phyloP scores from a whole-genome alignment of 2,888 invertebrate genomes.

The Doris montereyensis region DNA sequence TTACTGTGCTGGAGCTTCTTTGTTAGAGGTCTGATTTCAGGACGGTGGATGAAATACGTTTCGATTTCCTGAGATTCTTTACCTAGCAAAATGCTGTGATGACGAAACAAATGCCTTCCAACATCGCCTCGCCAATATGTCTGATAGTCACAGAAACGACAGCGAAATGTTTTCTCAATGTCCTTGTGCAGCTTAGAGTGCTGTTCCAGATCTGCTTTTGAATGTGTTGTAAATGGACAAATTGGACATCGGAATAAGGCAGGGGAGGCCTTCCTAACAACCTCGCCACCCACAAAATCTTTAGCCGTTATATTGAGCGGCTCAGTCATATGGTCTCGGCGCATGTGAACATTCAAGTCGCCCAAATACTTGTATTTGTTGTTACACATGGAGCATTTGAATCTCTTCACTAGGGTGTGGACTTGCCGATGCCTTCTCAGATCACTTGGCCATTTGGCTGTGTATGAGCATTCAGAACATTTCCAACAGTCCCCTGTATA shows the following conservation, averaged over 20 bases:
- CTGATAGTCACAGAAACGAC: slow-evolving; percentile 73
- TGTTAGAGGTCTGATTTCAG: slow-evolving; percentile 35
- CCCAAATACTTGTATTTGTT: slow-evolving; percentile 83
- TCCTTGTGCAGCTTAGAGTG: slow-evolving; percentile 73
- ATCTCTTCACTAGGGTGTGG: slow-evolving; percentile 69
- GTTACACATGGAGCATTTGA: slow-evolving; percentile 77
- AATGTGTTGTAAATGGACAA: slow-evolving; percentile 75
- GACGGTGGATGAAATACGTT: slow-evolving; percentile 31
- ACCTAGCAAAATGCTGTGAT: slow-evolving; percentile 34
- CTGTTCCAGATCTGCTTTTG: slow-evolving; percentile 74
- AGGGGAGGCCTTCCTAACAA: slow-evolving; percentile 57
- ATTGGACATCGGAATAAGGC: slow-evolving; percentile 79
- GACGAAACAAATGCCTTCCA: slow-evolving; percentile 74
- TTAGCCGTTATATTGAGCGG: slow-evolving; percentile 63
- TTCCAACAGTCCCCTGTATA: too few relatives aligned
- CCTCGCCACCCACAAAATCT: slow-evolving; percentile 51
- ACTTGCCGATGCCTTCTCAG: slow-evolving; percentile 69
- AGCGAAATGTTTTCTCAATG: slow-evolving; percentile 73
- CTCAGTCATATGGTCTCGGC: slow-evolving; percentile 77
- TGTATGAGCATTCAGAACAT: slow-evolving; percentile 71
- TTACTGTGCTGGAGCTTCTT: too few relatives aligned
- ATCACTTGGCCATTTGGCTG: slow-evolving; percentile 72
- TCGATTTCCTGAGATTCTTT: slow-evolving; percentile 33
- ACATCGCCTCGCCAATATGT: slow-evolving; percentile 75
- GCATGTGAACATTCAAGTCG: slow-evolving; percentile 81